These are phyloP conservation scores for Baccha elongata DNA, from an alignment of 2,888 invertebrate genomes.

Conservation along the genomic window DNA sequence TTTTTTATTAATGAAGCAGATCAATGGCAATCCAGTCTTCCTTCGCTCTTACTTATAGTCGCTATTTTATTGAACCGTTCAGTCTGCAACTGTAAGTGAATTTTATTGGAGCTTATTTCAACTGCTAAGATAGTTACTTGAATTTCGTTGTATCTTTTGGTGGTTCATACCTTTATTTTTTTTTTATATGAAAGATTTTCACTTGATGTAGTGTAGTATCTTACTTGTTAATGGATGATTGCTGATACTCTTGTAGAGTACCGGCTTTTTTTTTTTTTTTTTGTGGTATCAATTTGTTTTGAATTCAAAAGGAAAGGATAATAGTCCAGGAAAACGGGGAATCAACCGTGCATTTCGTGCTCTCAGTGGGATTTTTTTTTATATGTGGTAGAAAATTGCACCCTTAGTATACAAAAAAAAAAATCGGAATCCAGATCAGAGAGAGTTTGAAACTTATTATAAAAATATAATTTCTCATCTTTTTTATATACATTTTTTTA, in stretches of 20 bases:
- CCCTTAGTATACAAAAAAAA: too few species aligned
- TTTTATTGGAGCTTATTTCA: conserved; percentile 18
- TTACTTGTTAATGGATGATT: conserved; percentile 47
- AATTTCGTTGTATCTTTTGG: conserved; percentile 11
- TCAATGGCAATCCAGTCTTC: neutral
- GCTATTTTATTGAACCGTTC: neutral
- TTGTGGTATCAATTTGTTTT: conserved; percentile 52
- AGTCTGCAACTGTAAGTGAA: conserved; percentile 10
- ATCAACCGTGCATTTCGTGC: too few species aligned
- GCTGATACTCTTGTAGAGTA: conserved; percentile 3
- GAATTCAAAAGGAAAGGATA: conserved; percentile 31
- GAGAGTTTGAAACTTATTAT: too few species aligned
- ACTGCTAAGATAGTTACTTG: conserved; percentile 16
- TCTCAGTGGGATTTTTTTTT: too few species aligned
- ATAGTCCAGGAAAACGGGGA: too few species aligned
- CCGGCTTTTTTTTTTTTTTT: conserved; percentile 12
- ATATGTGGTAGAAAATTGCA: too few species aligned
- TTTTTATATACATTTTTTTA: too few species aligned
- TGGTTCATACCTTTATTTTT: conserved; percentile 3
- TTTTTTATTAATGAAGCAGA: neutral
- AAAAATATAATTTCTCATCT: too few species aligned
- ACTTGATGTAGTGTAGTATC: neutral
- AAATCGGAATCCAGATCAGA: too few species aligned
- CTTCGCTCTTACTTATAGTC: neutral
- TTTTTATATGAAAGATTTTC: neutral